Evolutionary conservation across 2,888 invertebrate genomes (phyloP).

Genomic region (Tubulanus polymorphus): DNA sequence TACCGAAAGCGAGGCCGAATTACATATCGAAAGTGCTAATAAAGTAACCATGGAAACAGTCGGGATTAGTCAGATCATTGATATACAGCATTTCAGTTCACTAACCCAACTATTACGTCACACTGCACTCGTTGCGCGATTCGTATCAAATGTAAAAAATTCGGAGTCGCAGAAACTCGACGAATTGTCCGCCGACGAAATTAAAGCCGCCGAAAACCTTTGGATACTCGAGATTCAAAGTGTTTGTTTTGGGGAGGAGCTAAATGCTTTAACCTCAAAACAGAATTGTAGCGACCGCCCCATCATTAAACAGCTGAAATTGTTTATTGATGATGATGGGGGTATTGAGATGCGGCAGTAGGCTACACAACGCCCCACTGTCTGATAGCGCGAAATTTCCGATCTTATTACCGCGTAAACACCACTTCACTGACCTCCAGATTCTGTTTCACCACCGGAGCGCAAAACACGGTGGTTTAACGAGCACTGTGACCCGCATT

Average conservation of each 20-base stretch:
- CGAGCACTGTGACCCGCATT: conserved; percentile 10
- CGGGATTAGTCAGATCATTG: too few relatives aligned
- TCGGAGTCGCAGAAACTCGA: not conserved
- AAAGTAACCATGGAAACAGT: too few relatives aligned
- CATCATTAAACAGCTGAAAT: not conserved
- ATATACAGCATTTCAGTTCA: too few relatives aligned
- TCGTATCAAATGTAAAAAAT: not conserved
- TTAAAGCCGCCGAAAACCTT: not conserved
- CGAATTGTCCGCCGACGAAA: not conserved
- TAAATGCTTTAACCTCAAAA: too few relatives aligned
- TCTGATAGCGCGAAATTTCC: not conserved
- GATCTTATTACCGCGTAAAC: not conserved
- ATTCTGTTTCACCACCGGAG: not conserved
- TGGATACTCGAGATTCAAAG: not conserved
- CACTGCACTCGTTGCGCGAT: too few relatives aligned
- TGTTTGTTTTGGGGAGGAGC: too few relatives aligned
- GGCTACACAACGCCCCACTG: not conserved
- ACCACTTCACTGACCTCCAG: not conserved
- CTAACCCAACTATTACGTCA: too few relatives aligned
- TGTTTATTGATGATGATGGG: not conserved
- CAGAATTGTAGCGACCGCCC: not conserved
- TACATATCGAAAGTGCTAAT: too few relatives aligned
- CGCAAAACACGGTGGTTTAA: not conserved
- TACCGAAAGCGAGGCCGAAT: too few relatives aligned
- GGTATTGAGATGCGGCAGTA: not conserved